Percentiles rank a stretch among this genome's conserved stretches.
These are phyloP conservation scores for Hozukius guyotensis DNA, from an alignment of 2,797 vertebrate species.

Conservation along the genomic window DNA sequence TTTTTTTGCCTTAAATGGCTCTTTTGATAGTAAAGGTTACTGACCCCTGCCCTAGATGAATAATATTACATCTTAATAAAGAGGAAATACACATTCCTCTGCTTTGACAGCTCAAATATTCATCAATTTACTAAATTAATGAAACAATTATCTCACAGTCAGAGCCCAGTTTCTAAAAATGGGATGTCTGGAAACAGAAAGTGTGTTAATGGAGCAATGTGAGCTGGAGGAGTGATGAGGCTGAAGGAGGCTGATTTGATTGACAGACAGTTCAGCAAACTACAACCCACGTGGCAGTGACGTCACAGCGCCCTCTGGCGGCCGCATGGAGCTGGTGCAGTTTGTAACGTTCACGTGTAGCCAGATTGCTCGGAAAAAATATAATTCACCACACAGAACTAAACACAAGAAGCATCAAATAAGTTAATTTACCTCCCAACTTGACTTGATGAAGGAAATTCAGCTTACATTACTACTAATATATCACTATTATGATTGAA, in stretches of 20 bases:
- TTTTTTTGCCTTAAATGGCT: too few relatives aligned
- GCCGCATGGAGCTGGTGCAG: fast-evolving
- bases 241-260: neutral
- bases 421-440: fast-evolving
- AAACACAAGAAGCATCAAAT: neutral
- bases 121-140: neutral
- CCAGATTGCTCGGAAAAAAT: neutral
- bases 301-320: slow-evolving; percentile 12
- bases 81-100: neutral
- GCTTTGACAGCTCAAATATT: neutral
- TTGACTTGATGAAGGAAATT: neutral
- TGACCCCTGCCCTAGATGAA: neutral
- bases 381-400: fast-evolving
- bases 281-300: neutral
- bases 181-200: slow-evolving; percentile 11
- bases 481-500: neutral
- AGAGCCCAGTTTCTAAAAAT: neutral
- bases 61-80: neutral
- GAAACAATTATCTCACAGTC: neutral
- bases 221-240: neutral
- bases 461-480: neutral
- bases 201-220: slow-evolving; percentile 31
- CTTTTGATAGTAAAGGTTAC: too few relatives aligned
- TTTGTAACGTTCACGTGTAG: neutral
- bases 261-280: slow-evolving; percentile 23